Evolutionary conservation across 2,888 invertebrate species (phyloP).

Genomic region (Scaeva pyrastri): DNA sequence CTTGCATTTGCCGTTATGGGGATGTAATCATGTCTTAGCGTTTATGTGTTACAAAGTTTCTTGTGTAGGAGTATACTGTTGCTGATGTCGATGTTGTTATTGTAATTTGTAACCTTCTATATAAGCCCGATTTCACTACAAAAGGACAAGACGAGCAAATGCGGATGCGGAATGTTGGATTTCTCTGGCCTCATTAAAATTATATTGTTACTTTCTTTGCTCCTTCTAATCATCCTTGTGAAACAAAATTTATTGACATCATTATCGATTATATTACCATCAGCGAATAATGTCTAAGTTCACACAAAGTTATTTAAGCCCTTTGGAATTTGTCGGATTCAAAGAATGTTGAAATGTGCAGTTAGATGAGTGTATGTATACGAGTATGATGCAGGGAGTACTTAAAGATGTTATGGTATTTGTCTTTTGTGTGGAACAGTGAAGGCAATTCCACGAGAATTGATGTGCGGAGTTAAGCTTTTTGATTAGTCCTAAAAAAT

Average conservation of each 20-base stretch:
- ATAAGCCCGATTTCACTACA: too few species aligned
- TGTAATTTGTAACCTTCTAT: too few species aligned
- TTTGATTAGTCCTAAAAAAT: too few species aligned
- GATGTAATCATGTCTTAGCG: constrained; percentile 7
- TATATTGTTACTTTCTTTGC: constrained; percentile 15
- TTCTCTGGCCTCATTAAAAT: constrained; percentile 44
- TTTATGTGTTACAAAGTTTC: constrained; percentile 27
- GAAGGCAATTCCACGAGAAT: too few species aligned
- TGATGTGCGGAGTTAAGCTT: too few species aligned
- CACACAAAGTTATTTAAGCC: background rate
- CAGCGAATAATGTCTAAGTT: constrained; percentile 3
- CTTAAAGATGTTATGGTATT: too few species aligned
- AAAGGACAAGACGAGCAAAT: too few species aligned
- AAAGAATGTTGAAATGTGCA: too few species aligned
- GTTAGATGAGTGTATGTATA: too few species aligned
- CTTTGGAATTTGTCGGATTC: background rate
- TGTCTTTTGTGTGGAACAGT: too few species aligned
- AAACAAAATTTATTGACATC: constrained; percentile 37
- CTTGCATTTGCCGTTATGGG: constrained; percentile 56
- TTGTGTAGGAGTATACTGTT: background rate
- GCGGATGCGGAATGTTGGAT: background rate
- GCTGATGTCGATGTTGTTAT: background rate
- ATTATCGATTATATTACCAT: constrained; percentile 34
- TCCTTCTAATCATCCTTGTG: background rate
- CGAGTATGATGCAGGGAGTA: too few species aligned